Evolutionary conservation across 2,888 invertebrate species (phyloP).

Genomic region (Malthinus flaveolus): DNA sequence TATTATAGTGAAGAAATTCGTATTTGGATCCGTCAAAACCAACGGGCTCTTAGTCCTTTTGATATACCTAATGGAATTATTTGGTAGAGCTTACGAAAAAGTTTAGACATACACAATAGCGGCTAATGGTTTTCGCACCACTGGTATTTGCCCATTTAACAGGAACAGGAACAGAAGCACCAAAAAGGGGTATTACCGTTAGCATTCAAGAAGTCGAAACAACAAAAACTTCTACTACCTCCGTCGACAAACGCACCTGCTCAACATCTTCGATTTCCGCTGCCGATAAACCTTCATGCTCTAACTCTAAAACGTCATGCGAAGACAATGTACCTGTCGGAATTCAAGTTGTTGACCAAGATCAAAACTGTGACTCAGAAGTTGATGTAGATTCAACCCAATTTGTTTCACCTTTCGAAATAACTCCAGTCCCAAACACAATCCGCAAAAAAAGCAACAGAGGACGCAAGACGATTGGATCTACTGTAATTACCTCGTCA

Average conservation of each 20-base stretch:
- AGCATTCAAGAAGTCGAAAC: background rate
- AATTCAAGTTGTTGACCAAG: background rate
- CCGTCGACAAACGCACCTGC: too few relatives aligned
- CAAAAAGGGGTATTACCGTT: background rate
- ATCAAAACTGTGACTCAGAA: too few relatives aligned
- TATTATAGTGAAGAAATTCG: slow-evolving; percentile 16
- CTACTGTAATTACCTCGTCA: slow-evolving; percentile 1
- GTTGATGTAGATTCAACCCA: too few relatives aligned
- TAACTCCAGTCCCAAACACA: slow-evolving; percentile 6
- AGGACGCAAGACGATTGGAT: slow-evolving; percentile 1
- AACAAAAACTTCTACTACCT: background rate
- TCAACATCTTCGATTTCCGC: too few relatives aligned
- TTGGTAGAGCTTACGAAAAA: background rate
- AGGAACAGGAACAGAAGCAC: background rate
- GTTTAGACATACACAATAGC: background rate
- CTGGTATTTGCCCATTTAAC: background rate
- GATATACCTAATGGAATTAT: background rate
- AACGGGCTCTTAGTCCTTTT: background rate
- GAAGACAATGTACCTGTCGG: background rate
- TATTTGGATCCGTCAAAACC: background rate
- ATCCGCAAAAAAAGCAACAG: slow-evolving; percentile 4
- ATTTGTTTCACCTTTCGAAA: background rate
- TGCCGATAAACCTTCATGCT: background rate
- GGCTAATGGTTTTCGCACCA: background rate
- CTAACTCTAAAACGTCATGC: background rate